phyloP scores from a whole-genome alignment of 2,888 invertebrate species.

The Drosophila fungiperda region DNA sequence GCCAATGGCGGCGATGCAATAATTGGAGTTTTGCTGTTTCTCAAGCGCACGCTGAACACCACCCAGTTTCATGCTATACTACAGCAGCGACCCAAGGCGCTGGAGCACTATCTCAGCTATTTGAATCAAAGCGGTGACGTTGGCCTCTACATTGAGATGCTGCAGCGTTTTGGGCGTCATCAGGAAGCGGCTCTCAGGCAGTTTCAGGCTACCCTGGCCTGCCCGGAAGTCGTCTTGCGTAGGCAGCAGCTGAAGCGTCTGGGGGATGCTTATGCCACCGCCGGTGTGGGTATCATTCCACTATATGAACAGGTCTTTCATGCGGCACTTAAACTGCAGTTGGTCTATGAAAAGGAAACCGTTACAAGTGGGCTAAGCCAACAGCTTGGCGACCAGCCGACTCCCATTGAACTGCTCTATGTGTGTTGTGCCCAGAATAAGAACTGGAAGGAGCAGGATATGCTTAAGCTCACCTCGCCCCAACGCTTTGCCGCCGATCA shows the following conservation, averaged over 20 bases:
- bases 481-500: conserved; percentile 81
- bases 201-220: conserved; percentile 82
- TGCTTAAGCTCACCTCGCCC: conserved; percentile 74
- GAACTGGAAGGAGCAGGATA: conserved; percentile 83
- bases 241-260: conserved; percentile 76
- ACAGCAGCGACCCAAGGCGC: conserved; percentile 89
- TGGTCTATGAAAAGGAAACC: conserved; percentile 72
- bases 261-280: conserved; percentile 65
- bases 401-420: conserved; percentile 82
- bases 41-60: conserved; percentile 90
- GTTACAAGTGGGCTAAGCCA: conserved; percentile 47
- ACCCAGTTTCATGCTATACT: conserved; percentile 90
- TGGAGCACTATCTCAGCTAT: conserved; percentile 91
- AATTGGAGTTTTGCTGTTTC: conserved; percentile 88
- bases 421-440: conserved; percentile 80
- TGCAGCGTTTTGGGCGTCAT: conserved; percentile 89
- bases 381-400: conserved; percentile 61
- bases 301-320: conserved; percentile 82
- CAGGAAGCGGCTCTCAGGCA: conserved; percentile 88
- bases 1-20: conserved; percentile 91
- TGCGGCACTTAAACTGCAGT: conserved; percentile 73
- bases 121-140: conserved; percentile 88
- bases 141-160: conserved; percentile 86
- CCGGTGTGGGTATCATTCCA: conserved; percentile 66
- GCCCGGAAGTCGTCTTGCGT: conserved; percentile 78